Evolutionary conservation across 2,797 vertebrate genomes (phyloP), one percentile per base, ranked within the genome.

Genomic region (Scarus forsteni): DNA sequence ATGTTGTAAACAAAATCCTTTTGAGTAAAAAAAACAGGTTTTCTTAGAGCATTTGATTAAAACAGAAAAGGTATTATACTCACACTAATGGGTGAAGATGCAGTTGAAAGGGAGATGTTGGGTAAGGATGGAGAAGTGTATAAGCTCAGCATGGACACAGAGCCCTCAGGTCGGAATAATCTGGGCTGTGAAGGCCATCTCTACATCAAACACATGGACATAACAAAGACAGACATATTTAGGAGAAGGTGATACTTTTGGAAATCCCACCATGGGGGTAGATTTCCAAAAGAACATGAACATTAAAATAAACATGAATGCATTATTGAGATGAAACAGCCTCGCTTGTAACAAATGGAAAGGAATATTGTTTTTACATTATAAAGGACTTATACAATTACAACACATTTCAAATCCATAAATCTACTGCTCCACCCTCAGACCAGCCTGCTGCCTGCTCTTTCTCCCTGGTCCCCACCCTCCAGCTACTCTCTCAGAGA

Each of bases 91-190:
- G 96, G 94, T 48, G 97, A 90, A 57, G 97, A 93, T 57, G 95
- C 90, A 66, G 96, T 93, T 11, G 97, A 94, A 84, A 99, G 95
- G 57, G 96, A 97, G 87, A 99, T 99, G 81, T 99, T 99, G 80
- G 98, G 98, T 85, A 99, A 93, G 73, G 98, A 99, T 43, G 98
- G 97, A 79, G 98, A 99, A 0, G 97, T 98, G 90, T 99, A 99
- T 61, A 99, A 93, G 89, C 95, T 99, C 89, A 99, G 87, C 88
- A 98, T 94, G 56, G 97, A 97, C 92, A 98, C 85, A 7, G 97
- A 96, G 85, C 97, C 96, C 87, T 99, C 97, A 9, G 96, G 94
- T 79, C 96, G 94, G 81, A 98, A 93, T 85, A 98, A 88, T 83
- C 93, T 96, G 14, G 97, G 95, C 89, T 98, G 97, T 60, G 96